Evolutionary conservation across 2,888 invertebrate species (phyloP).

Genomic region (Ctenicera cuprea): DNA sequence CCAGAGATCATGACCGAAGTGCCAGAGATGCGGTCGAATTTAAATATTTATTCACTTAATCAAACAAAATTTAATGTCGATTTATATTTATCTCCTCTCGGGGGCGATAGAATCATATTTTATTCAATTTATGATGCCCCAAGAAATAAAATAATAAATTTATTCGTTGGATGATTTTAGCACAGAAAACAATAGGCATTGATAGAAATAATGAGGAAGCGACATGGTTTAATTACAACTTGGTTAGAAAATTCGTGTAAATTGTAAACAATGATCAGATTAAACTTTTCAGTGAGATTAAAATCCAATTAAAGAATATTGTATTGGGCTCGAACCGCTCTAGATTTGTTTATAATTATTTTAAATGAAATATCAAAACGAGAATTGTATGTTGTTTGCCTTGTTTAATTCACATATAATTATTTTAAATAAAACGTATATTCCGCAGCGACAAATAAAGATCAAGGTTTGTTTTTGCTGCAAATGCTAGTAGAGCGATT

Average conservation of each 20-base stretch:
- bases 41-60: conserved; percentile 11
- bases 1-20: background rate
- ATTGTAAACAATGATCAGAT: no score
- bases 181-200: no score
- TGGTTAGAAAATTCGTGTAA: no score
- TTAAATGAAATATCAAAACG: background rate
- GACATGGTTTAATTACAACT: no score
- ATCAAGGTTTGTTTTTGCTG: conserved; percentile 13
- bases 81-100: background rate
- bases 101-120: background rate
- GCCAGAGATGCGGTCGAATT: background rate
- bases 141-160: no score
- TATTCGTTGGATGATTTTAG: no score
- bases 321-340: no score
- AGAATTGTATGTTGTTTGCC: background rate
- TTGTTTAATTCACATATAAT: background rate
- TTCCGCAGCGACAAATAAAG: background rate
- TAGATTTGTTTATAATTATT: background rate
- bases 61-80: conserved; percentile 5
- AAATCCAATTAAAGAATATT: no score
- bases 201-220: no score
- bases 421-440: background rate
- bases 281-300: no score
- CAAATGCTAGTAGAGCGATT: background rate
- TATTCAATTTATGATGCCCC: no score